Percentiles rank a stretch among this genome's conserved stretches.
phyloP scores from a whole-genome alignment of 2,888 invertebrate genomes.

The Acrobasis consociella region DNA sequence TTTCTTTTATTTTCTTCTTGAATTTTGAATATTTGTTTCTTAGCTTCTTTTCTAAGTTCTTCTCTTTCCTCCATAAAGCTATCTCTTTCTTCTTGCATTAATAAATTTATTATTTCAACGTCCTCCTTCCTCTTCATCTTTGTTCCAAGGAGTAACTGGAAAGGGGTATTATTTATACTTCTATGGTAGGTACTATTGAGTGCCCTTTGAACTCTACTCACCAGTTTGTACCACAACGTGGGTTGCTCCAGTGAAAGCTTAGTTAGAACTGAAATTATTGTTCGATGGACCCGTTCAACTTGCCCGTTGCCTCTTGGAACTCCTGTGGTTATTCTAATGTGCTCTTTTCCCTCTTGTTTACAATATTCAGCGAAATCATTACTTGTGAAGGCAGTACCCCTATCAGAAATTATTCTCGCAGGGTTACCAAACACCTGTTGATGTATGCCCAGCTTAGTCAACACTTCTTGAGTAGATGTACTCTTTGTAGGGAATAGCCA shows the following conservation, averaged over 20 bases:
- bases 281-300: slow-evolving; percentile 11
- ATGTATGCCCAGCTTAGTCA: slow-evolving; percentile 29
- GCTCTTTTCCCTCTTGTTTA: slow-evolving; percentile 31
- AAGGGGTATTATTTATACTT: slow-evolving; percentile 23
- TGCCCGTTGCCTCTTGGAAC: neutral
- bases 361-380: slow-evolving; percentile 33
- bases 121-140: slow-evolving; percentile 18
- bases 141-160: neutral
- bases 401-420: slow-evolving; percentile 26
- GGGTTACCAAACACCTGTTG: slow-evolving; percentile 36
- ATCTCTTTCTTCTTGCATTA: neutral
- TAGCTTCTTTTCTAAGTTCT: slow-evolving; percentile 23
- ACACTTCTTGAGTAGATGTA: slow-evolving; percentile 29
- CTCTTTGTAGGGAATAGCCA: too few species aligned
- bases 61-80: slow-evolving; percentile 23
- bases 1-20: slow-evolving; percentile 28
- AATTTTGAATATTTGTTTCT: slow-evolving; percentile 25
- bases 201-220: slow-evolving; percentile 3
- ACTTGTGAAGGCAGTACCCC: slow-evolving; percentile 36
- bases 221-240: neutral
- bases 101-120: slow-evolving; percentile 2
- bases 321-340: slow-evolving; percentile 30
- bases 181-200: slow-evolving; percentile 33
- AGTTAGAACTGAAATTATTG: slow-evolving; percentile 2
- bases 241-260: neutral